Percentiles rank a stretch among this genome's conserved stretches.
Evolutionary conservation across 2,888 invertebrate species (phyloP).

Genomic region (Copidosoma aretas): DNA sequence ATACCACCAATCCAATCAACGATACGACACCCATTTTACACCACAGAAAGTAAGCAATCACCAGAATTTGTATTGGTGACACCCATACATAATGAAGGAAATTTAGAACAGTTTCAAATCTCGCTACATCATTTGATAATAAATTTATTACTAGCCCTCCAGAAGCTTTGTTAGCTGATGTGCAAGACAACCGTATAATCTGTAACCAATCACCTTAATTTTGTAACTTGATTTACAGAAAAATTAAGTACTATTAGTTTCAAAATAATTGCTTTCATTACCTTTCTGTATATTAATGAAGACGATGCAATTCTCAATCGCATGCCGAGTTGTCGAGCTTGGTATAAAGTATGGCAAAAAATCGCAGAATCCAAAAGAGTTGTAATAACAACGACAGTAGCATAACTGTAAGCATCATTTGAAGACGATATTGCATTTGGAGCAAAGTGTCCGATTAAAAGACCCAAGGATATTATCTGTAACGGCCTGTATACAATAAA

Average conservation of each 20-base stretch:
- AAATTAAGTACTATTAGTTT: not conserved
- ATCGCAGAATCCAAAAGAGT: not conserved
- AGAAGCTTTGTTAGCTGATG: slow-evolving; percentile 49
- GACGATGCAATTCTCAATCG: slow-evolving; percentile 2
- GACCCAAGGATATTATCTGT: slow-evolving; percentile 69
- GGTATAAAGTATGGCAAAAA: not conserved
- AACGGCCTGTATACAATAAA: slow-evolving; percentile 64
- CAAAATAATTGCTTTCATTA: not conserved
- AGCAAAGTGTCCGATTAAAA: slow-evolving; percentile 71
- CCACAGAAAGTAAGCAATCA: slow-evolving; percentile 69
- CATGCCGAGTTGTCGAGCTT: not conserved
- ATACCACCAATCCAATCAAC: slow-evolving; percentile 68
- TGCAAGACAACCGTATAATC: slow-evolving; percentile 62
- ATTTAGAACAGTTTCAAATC: slow-evolving; percentile 76
- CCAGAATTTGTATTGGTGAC: slow-evolving; percentile 75
- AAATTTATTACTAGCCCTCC: slow-evolving; percentile 79
- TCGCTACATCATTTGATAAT: slow-evolving; percentile 83
- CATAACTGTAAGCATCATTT: slow-evolving; percentile 49
- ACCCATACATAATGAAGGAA: slow-evolving; percentile 81
- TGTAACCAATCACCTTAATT: slow-evolving; percentile 35
- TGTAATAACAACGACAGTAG: not conserved
- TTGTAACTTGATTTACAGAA: too few species aligned
- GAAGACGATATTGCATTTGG: slow-evolving; percentile 63
- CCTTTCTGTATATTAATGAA: slow-evolving; percentile 1
- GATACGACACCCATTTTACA: slow-evolving; percentile 64